Percentiles rank a stretch among this genome's conserved stretches.
phyloP scores from a whole-genome alignment of 2,797 vertebrate genomes.

The Myiotriccus ornatus region DNA sequence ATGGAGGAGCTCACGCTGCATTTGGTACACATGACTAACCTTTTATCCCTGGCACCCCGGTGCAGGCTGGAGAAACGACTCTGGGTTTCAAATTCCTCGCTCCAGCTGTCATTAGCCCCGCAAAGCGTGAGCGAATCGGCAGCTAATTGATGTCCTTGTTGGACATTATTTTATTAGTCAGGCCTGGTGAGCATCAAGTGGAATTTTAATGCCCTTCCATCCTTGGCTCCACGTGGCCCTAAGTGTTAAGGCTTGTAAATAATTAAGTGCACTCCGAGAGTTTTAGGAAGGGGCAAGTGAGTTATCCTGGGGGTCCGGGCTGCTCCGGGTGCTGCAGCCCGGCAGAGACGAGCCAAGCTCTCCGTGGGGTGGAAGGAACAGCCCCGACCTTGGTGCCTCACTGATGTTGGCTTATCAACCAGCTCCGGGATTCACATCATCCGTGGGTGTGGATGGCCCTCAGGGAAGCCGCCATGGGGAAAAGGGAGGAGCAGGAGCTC shows the following conservation, averaged over 20 bases:
- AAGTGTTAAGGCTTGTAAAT: constrained; percentile 19
- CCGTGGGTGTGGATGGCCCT: neutral
- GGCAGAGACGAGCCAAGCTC: neutral
- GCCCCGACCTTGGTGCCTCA: neutral
- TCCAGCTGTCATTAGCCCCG: constrained; percentile 55
- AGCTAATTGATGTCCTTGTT: constrained; percentile 68
- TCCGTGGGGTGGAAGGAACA: rapidly evolving
- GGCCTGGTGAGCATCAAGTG: constrained; percentile 59
- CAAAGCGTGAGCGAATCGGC: constrained; percentile 1
- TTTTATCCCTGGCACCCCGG: constrained; percentile 48
- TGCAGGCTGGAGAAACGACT: constrained; percentile 32
- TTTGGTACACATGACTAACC: constrained; percentile 66
- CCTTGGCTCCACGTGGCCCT: neutral
- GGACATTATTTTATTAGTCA: constrained; percentile 71
- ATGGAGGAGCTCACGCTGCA: constrained; percentile 54
- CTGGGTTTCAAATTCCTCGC: constrained; percentile 49
- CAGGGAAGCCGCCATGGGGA: neutral
- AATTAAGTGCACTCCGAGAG: constrained; percentile 19
- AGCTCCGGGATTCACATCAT: neutral
- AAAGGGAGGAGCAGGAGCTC: neutral
- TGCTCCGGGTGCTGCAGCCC: neutral
- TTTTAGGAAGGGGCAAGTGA: neutral
- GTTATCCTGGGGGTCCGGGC: neutral
- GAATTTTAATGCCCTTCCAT: constrained; percentile 47
- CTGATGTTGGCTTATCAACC: neutral